Evolutionary conservation across 2,113 vertebrate genomes (phyloP), one percentile per base, ranked within the genome.

Genomic region (Pantherophis guttatus): DNA sequence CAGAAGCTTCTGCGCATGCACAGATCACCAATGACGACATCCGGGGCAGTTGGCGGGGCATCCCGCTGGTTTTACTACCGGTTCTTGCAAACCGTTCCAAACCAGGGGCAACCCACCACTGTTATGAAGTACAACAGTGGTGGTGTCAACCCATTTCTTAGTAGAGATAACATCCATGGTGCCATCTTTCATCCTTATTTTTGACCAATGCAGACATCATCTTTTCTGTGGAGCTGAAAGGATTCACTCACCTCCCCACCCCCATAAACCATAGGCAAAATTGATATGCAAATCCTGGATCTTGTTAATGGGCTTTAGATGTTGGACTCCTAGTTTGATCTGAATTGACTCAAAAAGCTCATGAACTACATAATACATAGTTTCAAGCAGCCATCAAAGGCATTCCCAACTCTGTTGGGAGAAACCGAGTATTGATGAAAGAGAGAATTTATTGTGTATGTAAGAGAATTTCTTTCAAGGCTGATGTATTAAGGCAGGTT

Each of bases 381-480:
- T 95, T 96, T 94, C 95, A 96, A 95, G 96, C 93, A 95, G 96
- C 96, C 96, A 97, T 97, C 96, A 97, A 97, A 97, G 97, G 95
- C 96, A 95, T 96, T 96, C 96, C 96, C 96, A 97, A 93, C 95
- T 95, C 97, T 97, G 93, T 96, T 93, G 96, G 96, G 97, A 97
- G 94, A 97, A 96, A 94, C 95, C 93, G 95, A 96, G 95, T 96
- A 96, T 94, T 97, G 97, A 97, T 97, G 97, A 97, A 97, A 96
- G 96, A 96, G 97, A 92, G 92, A 96, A 96, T 96, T 96, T 97
- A 97, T 96, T 97, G 96, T 96, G 92, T 97, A 97, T 97, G 96
- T 97, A 97, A 96, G 95, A 97, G 96, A 97, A 97, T 95, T 96
- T 97, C 96, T 97, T 97, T 97, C 96, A 95, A 96, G 97, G 96